phyloP scores from a whole-genome alignment of 2,113 vertebrate species.

The Seriola dumerili region DNA sequence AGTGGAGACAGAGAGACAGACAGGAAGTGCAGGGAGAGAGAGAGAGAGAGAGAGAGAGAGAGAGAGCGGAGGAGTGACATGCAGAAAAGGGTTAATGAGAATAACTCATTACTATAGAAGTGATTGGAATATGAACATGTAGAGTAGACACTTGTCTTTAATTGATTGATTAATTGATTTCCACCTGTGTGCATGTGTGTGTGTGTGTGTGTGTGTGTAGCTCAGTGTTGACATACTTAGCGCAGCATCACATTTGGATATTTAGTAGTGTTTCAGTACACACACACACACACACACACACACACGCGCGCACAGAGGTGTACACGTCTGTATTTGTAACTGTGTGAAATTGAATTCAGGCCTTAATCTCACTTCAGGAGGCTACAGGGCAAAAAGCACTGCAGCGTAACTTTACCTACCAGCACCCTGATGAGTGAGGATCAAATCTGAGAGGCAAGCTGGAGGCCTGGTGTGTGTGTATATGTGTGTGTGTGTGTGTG shows the following conservation, averaged over 20 bases:
- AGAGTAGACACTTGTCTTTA: no score
- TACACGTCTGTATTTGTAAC: not conserved
- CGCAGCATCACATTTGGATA: not conserved
- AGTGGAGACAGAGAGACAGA: no score
- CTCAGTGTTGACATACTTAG: not conserved
- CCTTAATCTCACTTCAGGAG: slow-evolving; percentile 4
- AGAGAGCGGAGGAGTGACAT: no score
- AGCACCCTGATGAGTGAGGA: slow-evolving; percentile 19
- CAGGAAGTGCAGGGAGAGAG: no score
- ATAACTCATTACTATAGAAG: no score
- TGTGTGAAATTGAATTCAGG: slow-evolving; percentile 1
- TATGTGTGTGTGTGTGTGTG: not conserved
- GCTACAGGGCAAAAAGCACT: slow-evolving; percentile 1
- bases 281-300: not conserved
- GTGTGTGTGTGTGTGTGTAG: not conserved
- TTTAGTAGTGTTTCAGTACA: not conserved
- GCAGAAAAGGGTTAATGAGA: no score
- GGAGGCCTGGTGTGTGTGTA: slow-evolving; percentile 1
- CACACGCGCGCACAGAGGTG: not conserved
- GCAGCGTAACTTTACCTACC: slow-evolving; percentile 6
- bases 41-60: no score
- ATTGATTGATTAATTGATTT: no score
- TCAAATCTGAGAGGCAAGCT: not conserved
- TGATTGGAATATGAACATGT: no score
- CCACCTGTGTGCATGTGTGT: no score